Evolutionary conservation across 2,888 invertebrate species (phyloP).

Genomic region (Rhagonycha lutea): DNA sequence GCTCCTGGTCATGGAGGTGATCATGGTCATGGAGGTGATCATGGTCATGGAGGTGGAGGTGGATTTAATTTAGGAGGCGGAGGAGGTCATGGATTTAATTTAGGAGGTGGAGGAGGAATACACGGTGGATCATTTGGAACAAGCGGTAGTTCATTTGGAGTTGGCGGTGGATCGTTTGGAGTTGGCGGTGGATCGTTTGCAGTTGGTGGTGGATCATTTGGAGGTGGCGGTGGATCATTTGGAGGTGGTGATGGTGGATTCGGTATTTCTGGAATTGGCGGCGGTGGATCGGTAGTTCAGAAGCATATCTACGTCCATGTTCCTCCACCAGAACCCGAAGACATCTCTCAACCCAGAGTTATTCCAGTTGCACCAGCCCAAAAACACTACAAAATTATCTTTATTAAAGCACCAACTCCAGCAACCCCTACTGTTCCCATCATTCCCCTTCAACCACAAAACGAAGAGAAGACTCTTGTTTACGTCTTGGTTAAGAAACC

Average conservation of each 20-base stretch:
- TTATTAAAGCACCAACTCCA: slow-evolving; percentile 85
- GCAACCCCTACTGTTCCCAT: slow-evolving; percentile 77
- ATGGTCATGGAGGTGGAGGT: slow-evolving; percentile 12
- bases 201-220: slow-evolving; percentile 31
- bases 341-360: slow-evolving; percentile 64
- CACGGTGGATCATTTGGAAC: slow-evolving; percentile 22
- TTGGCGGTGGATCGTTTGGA: slow-evolving; percentile 15
- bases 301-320: slow-evolving; percentile 89
- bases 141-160: slow-evolving; percentile 14
- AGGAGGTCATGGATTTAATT: slow-evolving; percentile 31
- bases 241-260: slow-evolving; percentile 27
- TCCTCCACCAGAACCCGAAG: slow-evolving; percentile 82
- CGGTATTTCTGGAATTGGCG: slow-evolving; percentile 41
- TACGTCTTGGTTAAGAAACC: slow-evolving; percentile 83
- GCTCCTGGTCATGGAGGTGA: slow-evolving; percentile 38
- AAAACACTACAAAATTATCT: slow-evolving; percentile 89
- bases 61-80: slow-evolving; percentile 12
- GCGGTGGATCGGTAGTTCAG: slow-evolving; percentile 66
- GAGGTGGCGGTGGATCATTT: slow-evolving; percentile 16
- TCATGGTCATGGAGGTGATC: neutral
- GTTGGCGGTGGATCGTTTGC: slow-evolving; percentile 32
- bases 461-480: slow-evolving; percentile 85
- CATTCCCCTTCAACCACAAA: slow-evolving; percentile 77
- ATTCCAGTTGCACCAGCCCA: slow-evolving; percentile 73
- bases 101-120: slow-evolving; percentile 22